Conservation (phyloP, 1,140 invertebrate genomes). For the Sarcophaga peregrina region DNA sequence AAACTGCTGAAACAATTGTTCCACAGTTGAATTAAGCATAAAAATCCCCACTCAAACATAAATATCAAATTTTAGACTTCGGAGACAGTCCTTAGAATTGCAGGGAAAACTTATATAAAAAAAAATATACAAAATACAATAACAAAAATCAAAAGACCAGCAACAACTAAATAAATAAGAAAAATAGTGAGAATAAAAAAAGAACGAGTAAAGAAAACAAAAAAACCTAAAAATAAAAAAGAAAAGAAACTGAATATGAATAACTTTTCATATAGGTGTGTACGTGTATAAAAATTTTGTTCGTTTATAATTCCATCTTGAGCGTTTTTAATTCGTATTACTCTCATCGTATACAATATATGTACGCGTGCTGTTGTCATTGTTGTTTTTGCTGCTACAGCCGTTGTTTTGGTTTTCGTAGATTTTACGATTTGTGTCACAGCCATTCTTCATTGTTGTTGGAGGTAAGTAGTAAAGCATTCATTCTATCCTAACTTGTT, state of each 20-base stretch:
- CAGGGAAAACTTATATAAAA: no score
- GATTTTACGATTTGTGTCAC: constrained; percentile 3
- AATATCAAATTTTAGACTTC: no score
- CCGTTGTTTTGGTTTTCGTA: constrained; percentile 9
- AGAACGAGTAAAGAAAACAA: neutral
- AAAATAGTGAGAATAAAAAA: neutral
- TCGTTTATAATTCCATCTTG: neutral
- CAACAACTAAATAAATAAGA: neutral
- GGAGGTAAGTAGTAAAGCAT: neutral
- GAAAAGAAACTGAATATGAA: neutral
- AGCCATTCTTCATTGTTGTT: neutral
- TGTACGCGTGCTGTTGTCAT: neutral
- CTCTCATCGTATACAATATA: neutral
- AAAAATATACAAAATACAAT: no score
- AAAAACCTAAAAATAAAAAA: neutral
- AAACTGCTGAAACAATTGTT: no score
- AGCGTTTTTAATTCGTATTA: neutral
- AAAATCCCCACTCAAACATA: no score
- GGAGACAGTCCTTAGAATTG: no score
- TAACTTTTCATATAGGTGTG: no score
- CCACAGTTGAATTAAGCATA: no score
- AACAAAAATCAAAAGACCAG: neutral
- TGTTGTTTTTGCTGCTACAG: neutral
- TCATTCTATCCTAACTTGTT: no score
- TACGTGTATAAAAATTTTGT: neutral